Evolutionary conservation across 2,797 vertebrate genomes (phyloP), one percentile per base, ranked within the genome.

Genomic region (Gambelia wislizenii): DNA sequence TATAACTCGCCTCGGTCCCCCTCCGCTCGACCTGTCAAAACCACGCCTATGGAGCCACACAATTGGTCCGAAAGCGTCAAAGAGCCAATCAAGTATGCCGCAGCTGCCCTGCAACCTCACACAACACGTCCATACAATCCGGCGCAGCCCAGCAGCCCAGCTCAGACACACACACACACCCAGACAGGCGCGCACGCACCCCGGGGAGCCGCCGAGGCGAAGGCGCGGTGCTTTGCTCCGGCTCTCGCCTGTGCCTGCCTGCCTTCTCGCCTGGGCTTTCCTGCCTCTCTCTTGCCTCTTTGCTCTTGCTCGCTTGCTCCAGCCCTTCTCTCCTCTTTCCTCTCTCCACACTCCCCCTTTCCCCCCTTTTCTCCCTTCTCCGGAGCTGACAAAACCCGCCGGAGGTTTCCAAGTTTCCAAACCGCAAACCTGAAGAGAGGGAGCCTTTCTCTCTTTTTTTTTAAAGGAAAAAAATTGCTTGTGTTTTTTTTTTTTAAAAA

Each of bases 31-130:
- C 98, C 98, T 99, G 99, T 99, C 97, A 98, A 97, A 99, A 98
- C 99, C 99, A 98, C 99, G 99, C 99, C 99, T 98, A 98, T 98
- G 96, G 96, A 97, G 98, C 98, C 96, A 98, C 98, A 98, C 99
- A 98, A 99, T 99, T 99, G 99, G 99, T 99, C 98, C 98, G 98
- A 98, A 99, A 98, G 99, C 99, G 99, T 99, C 98, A 99, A 99
- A 98, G 98, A 98, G 98, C 99, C 99, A 99, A 99, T 99, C 99
- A 99, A 99, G 97, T 97, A 96, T 97, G 98, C 98, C 97, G 97
- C 97, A 97, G 95, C 96, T 98, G 94, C 94, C 97, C 97, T 97
- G 98, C 98, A 97, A 98, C 98, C 97, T 98, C 98, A 97, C 97
- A 97, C 97, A 97, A 98, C 98, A 98, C 98, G 98, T 98, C 98